These are phyloP conservation scores for Nerophis lumbriciformis DNA, from an alignment of 2,113 vertebrate genomes.

Conservation along the genomic window DNA sequence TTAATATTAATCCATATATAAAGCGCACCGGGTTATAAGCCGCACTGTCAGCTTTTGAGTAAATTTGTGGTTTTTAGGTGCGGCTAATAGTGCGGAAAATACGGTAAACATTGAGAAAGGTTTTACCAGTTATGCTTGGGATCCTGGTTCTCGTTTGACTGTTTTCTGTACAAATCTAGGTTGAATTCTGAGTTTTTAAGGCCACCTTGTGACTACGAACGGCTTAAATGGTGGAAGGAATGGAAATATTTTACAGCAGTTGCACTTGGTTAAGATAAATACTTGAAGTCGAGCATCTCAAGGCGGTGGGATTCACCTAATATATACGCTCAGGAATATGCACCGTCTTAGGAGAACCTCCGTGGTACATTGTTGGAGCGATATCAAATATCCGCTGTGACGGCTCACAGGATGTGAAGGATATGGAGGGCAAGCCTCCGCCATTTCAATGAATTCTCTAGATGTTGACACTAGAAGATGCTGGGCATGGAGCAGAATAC, in stretches of 20 bases:
- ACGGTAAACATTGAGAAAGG: too few relatives aligned
- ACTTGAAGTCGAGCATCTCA: neutral
- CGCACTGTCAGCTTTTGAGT: too few relatives aligned
- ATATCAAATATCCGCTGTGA: slow-evolving; percentile 51
- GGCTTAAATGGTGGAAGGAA: too few relatives aligned
- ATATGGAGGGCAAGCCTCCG: slow-evolving; percentile 26
- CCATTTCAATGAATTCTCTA: slow-evolving; percentile 55
- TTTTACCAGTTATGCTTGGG: too few relatives aligned
- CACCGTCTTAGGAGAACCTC: slow-evolving; percentile 16
- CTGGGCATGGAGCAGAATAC: slow-evolving; percentile 42
- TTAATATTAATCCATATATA: too few relatives aligned
- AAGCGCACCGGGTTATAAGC: too few relatives aligned
- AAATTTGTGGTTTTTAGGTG: too few relatives aligned
- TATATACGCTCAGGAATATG: neutral
- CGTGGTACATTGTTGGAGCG: slow-evolving; percentile 34
- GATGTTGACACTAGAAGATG: slow-evolving; percentile 49
- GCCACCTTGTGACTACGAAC: neutral
- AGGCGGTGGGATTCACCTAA: slow-evolving; percentile 1
- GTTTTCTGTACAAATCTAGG: too few relatives aligned
- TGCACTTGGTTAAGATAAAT: neutral
- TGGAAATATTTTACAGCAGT: too few relatives aligned
- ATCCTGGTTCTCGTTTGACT: too few relatives aligned
- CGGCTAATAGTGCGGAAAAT: too few relatives aligned
- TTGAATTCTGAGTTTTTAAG: too few relatives aligned
- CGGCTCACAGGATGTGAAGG: slow-evolving; percentile 19